Conservation (phyloP, 2,888 invertebrate genomes). For the Caenorhabditis sulstoni region DNA sequence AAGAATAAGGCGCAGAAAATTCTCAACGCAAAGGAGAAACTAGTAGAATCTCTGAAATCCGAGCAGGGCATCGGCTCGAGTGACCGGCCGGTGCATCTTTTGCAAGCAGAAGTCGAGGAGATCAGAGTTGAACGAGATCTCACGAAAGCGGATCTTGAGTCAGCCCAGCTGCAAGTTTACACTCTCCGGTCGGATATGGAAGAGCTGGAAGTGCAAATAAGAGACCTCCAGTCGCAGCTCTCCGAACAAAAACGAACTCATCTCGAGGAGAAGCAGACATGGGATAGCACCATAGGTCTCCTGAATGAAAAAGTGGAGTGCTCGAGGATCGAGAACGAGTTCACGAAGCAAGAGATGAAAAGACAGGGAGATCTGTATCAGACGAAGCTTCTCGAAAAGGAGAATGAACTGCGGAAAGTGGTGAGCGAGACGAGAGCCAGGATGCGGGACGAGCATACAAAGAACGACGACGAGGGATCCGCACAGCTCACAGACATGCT, state of each 20-base stretch:
- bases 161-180: conserved; percentile 81
- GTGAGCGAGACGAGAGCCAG: conserved; percentile 66
- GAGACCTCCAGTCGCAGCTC: conserved; percentile 54
- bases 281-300: conserved; percentile 59
- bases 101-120: conserved; percentile 84
- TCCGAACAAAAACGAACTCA: conserved; percentile 48
- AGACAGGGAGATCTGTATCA: conserved; percentile 56
- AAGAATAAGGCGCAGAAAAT: conserved; percentile 88
- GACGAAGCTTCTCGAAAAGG: conserved; percentile 62
- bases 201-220: conserved; percentile 71
- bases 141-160: conserved; percentile 84
- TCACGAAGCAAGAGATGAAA: conserved; percentile 68
- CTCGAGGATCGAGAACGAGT: conserved; percentile 66
- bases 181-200: conserved; percentile 82
- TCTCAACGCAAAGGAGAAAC: conserved; percentile 86
- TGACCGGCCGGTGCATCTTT: conserved; percentile 62
- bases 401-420: conserved; percentile 69
- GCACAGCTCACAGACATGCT: conserved; percentile 81
- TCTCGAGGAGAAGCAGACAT: conserved; percentile 63
- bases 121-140: conserved; percentile 83
- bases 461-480: conserved; percentile 56
- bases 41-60: conserved; percentile 84
- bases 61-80: conserved; percentile 64
- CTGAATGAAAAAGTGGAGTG: conserved; percentile 71
- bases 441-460: conserved; percentile 43